These are phyloP conservation scores for Rhinoderma darwinii DNA, from an alignment of 2,113 vertebrate species.

Conservation along the genomic window DNA sequence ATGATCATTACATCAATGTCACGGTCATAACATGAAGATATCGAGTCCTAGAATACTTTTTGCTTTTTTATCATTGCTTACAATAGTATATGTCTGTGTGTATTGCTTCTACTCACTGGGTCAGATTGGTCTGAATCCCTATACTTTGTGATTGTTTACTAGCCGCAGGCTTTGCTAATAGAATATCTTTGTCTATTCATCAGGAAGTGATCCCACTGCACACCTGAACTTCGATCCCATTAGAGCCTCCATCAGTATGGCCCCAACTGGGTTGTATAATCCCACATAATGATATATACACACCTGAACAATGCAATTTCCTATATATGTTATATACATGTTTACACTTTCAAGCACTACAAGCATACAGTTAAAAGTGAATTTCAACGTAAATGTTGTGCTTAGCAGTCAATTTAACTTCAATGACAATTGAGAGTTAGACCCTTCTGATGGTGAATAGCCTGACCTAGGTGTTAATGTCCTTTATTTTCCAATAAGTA, in stretches of 20 bases:
- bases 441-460: neutral
- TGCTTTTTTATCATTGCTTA: neutral
- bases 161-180: neutral
- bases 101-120: conserved; percentile 12
- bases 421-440: conserved; percentile 44
- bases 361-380: conserved; percentile 6
- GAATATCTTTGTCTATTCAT: conserved; percentile 32
- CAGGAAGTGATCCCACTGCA: conserved; percentile 47
- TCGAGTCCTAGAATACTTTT: neutral
- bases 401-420: conserved; percentile 59
- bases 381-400: conserved; percentile 24
- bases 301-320: conserved; percentile 25
- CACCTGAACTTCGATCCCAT: conserved; percentile 46
- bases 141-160: conserved; percentile 23
- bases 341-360: conserved; percentile 26
- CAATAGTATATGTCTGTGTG: neutral
- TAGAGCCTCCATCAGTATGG: conserved; percentile 48
- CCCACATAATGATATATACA: conserved; percentile 18
- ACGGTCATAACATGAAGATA: neutral
- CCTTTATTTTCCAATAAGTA: neutral
- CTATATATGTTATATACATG: conserved; percentile 27
- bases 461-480: neutral
- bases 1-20: neutral
- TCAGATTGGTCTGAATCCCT: neutral
- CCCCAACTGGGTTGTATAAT: conserved; percentile 32